A percentile compares a stretch with the other conserved stretches of the same genome.
Evolutionary conservation across 2,113 vertebrate genomes (phyloP).

Genomic region (Anoura caudifer): DNA sequence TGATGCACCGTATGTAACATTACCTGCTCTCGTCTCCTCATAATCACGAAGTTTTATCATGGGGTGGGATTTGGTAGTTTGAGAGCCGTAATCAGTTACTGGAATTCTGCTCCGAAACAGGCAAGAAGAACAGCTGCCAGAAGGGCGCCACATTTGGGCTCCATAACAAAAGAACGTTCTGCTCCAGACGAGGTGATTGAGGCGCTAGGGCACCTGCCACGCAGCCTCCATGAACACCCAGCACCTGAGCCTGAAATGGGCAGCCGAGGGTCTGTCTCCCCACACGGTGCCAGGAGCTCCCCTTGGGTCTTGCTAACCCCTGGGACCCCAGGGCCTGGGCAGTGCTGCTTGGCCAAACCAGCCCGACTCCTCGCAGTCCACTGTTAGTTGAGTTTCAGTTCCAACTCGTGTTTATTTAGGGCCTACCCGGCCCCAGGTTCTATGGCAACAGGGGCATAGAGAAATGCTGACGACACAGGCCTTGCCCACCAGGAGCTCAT

Average conservation of each 20-base stretch:
- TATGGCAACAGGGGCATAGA: not conserved
- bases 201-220: not conserved
- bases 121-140: not conserved
- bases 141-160: not conserved
- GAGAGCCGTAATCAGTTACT: not conserved
- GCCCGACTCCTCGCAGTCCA: not conserved
- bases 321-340: not conserved
- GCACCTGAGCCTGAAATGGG: not conserved
- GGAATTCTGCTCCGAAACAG: not conserved
- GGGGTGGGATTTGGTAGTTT: not conserved
- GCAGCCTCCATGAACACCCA: not conserved
- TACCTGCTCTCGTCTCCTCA: not conserved
- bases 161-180: not conserved
- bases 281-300: not conserved
- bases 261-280: not conserved
- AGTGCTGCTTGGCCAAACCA: not conserved
- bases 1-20: rapidly evolving
- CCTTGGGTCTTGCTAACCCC: not conserved
- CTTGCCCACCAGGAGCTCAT: not conserved
- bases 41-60: not conserved
- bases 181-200: not conserved
- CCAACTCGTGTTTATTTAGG: not conserved
- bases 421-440: not conserved
- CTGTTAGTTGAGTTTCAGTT: not conserved
- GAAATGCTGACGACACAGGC: not conserved